Evolutionary conservation across 1,140 invertebrate species (phyloP).

Genomic region (Phymastichus coffea): DNA sequence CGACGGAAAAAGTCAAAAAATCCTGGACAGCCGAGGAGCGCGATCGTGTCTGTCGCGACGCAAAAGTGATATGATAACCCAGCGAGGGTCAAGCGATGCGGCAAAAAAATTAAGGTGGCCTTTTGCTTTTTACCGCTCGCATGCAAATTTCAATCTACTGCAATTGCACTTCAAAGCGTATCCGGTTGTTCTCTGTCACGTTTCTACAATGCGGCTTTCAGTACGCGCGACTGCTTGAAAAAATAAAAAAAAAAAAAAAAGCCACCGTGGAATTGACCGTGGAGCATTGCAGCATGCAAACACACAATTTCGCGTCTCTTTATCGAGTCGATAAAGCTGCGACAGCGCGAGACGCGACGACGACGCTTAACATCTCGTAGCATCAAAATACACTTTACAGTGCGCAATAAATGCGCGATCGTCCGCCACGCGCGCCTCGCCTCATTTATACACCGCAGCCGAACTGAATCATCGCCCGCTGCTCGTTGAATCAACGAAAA

Average conservation of each 20-base stretch:
- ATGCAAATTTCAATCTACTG: not conserved
- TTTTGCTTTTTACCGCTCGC: not conserved
- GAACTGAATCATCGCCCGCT: conserved; percentile 7
- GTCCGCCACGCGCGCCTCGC: not conserved
- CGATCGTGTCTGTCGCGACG: not conserved
- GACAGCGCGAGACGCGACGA: not conserved
- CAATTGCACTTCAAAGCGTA: not conserved
- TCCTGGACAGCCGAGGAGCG: too few species aligned
- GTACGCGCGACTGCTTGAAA: too few species aligned
- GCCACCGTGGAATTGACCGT: too few species aligned
- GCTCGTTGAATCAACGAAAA: too few species aligned
- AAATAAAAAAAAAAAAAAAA: too few species aligned
- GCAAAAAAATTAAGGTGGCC: not conserved
- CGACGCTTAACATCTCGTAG: conserved; percentile 4
- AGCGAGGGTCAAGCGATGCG: conserved; percentile 15
- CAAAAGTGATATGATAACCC: conserved; percentile 9
- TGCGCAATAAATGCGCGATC: too few species aligned
- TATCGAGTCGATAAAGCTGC: conserved; percentile 13
- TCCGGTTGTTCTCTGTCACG: too few species aligned
- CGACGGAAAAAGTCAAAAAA: too few species aligned
- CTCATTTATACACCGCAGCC: not conserved
- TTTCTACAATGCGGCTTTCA: too few species aligned
- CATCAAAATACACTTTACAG: conserved; percentile 10
- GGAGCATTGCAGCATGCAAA: too few species aligned
- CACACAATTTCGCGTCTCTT: not conserved